These are phyloP conservation scores for Rhopalosiphum nymphaeae DNA, from an alignment of 2,888 invertebrate species.

Conservation along the genomic window DNA sequence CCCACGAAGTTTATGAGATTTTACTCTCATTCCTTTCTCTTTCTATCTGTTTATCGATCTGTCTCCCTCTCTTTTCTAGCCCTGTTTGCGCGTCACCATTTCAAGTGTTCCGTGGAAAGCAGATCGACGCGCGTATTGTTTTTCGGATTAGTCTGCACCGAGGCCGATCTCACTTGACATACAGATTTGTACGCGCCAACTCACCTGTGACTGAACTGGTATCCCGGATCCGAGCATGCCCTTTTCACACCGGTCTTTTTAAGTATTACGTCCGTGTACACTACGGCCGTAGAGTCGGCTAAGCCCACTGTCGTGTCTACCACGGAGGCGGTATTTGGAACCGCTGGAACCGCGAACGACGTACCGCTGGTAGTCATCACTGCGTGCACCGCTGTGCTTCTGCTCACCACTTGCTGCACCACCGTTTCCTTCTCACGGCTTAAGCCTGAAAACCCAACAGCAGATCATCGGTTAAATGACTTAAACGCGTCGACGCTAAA, in stretches of 20 bases:
- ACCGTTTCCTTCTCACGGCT: conserved; percentile 52
- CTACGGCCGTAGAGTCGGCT: conserved; percentile 77
- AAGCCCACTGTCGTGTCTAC: conserved; percentile 53
- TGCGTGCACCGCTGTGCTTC: conserved; percentile 55
- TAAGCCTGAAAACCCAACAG: conserved; percentile 16
- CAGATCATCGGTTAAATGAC: not conserved
- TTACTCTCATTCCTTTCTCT: not conserved
- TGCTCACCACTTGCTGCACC: conserved; percentile 51
- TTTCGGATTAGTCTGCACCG: not conserved
- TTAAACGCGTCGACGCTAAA: not conserved
- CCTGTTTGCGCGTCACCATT: not conserved
- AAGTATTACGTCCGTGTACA: conserved; percentile 66
- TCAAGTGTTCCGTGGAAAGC: not conserved
- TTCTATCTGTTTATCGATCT: too few species aligned
- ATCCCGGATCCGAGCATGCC: conserved; percentile 80
- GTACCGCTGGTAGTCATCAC: conserved; percentile 54
- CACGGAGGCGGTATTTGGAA: conserved; percentile 54
- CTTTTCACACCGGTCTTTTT: conserved; percentile 77
- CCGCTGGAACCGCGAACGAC: conserved; percentile 66
- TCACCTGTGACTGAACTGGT: conserved; percentile 70
- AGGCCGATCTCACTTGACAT: not conserved
- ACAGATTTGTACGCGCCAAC: not conserved
- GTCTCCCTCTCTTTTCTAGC: not conserved
- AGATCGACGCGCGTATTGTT: not conserved
- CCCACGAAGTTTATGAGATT: conserved; percentile 15